phyloP scores from a whole-genome alignment of 1,140 invertebrate species.

The Cydia pomonella region DNA sequence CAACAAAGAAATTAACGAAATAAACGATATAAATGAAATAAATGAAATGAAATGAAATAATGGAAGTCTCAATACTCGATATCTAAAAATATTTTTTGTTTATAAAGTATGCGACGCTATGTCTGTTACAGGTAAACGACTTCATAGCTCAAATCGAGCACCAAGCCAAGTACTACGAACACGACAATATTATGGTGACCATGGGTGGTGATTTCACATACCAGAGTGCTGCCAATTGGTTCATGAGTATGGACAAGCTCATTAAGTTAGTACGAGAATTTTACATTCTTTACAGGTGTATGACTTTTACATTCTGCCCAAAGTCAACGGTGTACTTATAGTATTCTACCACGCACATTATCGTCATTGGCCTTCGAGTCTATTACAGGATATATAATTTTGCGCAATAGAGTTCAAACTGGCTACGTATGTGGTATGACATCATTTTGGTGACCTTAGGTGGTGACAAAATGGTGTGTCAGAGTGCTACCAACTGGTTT shows the following conservation, averaged over 20 bases:
- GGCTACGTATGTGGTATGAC: too few species aligned
- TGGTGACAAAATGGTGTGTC: conserved; percentile 88
- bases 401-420: too few species aligned
- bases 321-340: conserved; percentile 46
- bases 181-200: conserved; percentile 90
- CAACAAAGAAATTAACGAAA: too few species aligned
- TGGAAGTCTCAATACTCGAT: too few species aligned
- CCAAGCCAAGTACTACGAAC: conserved; percentile 81
- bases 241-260: conserved; percentile 87
- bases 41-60: too few species aligned
- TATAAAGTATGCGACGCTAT: too few species aligned
- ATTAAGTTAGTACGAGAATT: conserved; percentile 82
- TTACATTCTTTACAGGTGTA: conserved; percentile 17
- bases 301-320: background rate
- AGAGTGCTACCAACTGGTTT: conserved; percentile 83
- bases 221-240: conserved; percentile 83
- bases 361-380: too few species aligned
- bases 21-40: too few species aligned
- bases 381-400: too few species aligned
- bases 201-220: conserved; percentile 93
- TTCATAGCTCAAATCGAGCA: conserved; percentile 74
- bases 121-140: conserved; percentile 73
- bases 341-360: too few species aligned
- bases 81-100: too few species aligned
- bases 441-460: conserved; percentile 94